Evolutionary conservation across 1,140 invertebrate genomes (phyloP), one percentile per base, ranked within the genome.

Genomic region (Heliconius eleuchia): DNA sequence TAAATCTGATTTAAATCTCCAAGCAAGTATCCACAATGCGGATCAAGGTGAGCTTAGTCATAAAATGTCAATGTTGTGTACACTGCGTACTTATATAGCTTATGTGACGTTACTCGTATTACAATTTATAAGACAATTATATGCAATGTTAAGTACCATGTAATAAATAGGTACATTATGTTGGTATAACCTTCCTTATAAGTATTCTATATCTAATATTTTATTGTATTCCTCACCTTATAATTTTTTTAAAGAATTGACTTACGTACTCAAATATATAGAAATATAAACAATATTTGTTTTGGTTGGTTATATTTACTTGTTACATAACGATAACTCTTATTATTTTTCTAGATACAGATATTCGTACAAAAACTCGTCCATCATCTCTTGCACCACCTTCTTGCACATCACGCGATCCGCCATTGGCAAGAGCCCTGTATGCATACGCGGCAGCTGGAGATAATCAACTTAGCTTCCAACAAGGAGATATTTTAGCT

Each of bases 401-500:
- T 52, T 96, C 95, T 6, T 94, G 96, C 86, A 95, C 95, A 78
- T 81, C 95, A 79, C 94, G 95, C 84, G 95, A 96, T 81, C 95
- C 96, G 1, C 96, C 96, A 2, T 92, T 98, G 66, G 98, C 97
- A 2, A 96, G 97, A 81, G 98, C 98, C 16, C 94, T 99, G 18
- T 99, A 99, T 86, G 97, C 98, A 66, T 99, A 99, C 94, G 95
- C 98, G 71, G 98, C 98, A 27, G 98, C 97, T 75, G 98, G 98
- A 7, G 98, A 99, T 85, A 98, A 98, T 94, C 98, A 99, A 93
- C 95, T 99, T 55, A 98, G 97, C 86, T 99, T 99, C 93, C 96
- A 98, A 77, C 98, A 99, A 93, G 98, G 98, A 82, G 98, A 99
- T 92, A 95, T 98, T 76, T 97, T 99, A 34, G 97, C 97, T 9